phyloP scores from a whole-genome alignment of 2,113 vertebrate genomes.

The Origma solitaria region DNA sequence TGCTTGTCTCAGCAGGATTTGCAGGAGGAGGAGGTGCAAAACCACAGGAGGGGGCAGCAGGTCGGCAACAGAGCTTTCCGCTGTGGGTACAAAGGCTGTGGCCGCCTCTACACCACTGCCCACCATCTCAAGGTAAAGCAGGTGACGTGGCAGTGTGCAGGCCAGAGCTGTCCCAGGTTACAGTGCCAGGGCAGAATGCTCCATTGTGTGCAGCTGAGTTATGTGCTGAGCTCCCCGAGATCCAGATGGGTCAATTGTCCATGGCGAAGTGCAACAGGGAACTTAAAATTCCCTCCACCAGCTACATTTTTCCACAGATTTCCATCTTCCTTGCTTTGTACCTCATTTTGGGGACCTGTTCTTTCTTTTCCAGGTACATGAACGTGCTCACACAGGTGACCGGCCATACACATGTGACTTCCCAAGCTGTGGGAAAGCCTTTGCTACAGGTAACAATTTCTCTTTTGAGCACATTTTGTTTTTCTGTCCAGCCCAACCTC shows the following conservation, averaged over 20 bases:
- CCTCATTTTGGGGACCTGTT: neutral
- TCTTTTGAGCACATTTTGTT: neutral
- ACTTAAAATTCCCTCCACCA: neutral
- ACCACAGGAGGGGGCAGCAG: slow-evolving; percentile 65
- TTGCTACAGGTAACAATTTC: slow-evolving; percentile 73
- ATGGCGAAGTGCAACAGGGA: neutral
- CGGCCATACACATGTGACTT: slow-evolving; percentile 76
- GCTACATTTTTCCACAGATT: neutral
- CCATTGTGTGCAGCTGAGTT: neutral
- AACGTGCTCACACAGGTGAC: slow-evolving; percentile 79
- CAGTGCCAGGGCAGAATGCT: neutral
- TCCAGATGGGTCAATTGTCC: neutral
- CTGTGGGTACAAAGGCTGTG: slow-evolving; percentile 78
- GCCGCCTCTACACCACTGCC: slow-evolving; percentile 79
- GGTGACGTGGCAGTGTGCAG: neutral
- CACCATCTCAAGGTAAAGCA: slow-evolving; percentile 81
- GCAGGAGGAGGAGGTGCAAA: slow-evolving; percentile 59
- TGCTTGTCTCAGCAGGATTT: slow-evolving; percentile 54
- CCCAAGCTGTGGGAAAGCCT: slow-evolving; percentile 78
- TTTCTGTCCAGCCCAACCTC: neutral
- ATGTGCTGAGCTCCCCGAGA: neutral
- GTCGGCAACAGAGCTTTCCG: slow-evolving; percentile 69
- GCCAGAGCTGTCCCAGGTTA: neutral
- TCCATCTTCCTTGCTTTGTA: neutral
- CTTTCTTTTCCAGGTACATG: slow-evolving; percentile 72